phyloP scores from a whole-genome alignment of 2,113 vertebrate genomes.

The Silurus meridionalis region DNA sequence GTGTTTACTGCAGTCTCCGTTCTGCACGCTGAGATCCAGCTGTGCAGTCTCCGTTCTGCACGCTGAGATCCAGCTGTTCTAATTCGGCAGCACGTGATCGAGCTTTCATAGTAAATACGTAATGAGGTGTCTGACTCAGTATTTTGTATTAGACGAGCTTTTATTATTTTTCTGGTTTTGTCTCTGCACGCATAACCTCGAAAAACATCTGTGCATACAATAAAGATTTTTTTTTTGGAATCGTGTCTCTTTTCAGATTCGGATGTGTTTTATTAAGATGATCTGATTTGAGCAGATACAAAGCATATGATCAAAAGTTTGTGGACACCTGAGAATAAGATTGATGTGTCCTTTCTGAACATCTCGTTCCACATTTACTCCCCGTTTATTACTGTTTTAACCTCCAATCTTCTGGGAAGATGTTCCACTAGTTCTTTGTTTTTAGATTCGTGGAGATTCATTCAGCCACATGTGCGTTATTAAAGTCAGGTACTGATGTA shows the following conservation, averaged over 20 bases:
- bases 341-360: no score
- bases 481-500: no score
- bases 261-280: neutral
- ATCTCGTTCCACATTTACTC: no score
- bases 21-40: neutral
- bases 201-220: slow-evolving; percentile 37
- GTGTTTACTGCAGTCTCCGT: neutral
- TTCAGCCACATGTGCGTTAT: no score
- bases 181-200: neutral
- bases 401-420: no score
- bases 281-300: no score
- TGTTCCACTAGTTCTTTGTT: no score
- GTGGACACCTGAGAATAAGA: no score
- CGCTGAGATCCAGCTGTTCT: neutral
- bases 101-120: neutral
- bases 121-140: neutral
- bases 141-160: neutral
- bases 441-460: no score
- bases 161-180: neutral
- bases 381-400: no score
- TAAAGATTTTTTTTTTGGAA: slow-evolving; percentile 26
- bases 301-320: no score
- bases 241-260: neutral
- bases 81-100: neutral
- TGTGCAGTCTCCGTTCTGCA: neutral